These are phyloP conservation scores for Eudiplozoon nipponicum DNA, from an alignment of 2,888 invertebrate genomes.

Conservation along the genomic window DNA sequence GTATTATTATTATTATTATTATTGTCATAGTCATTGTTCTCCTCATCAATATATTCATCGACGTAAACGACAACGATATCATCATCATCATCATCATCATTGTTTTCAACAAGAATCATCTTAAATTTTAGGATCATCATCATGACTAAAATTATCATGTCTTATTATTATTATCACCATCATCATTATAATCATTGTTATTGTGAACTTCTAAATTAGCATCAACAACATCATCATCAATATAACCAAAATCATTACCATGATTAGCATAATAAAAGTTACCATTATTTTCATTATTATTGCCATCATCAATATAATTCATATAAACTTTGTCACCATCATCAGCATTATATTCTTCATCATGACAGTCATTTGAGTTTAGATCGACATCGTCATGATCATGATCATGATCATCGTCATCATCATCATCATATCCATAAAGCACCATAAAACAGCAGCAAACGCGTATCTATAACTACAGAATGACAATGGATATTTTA, in stretches of 20 bases:
- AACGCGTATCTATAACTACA: too few species aligned
- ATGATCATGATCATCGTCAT: constrained; percentile 3
- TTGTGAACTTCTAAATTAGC: background rate
- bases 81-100: constrained; percentile 4
- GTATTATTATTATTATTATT: too few species aligned
- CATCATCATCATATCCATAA: too few species aligned
- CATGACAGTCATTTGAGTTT: background rate
- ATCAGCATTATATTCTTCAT: background rate
- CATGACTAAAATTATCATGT: background rate
- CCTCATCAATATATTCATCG: constrained; percentile 1
- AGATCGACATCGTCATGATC: background rate
- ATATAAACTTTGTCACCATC: background rate
- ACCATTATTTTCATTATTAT: too few species aligned
- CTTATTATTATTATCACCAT: too few species aligned
- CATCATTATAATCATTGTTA: background rate
- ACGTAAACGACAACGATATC: background rate
- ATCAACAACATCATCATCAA: constrained; percentile 3
- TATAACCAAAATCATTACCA: too few species aligned
- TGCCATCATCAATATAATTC: background rate
- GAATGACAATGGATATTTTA: too few species aligned
- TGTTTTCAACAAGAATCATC: background rate
- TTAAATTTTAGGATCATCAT: background rate
- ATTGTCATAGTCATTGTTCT: too few species aligned
- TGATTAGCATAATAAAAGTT: too few species aligned
- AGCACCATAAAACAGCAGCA: too few species aligned